Base-by-base conservation (phyloP, 1,140 invertebrate genomes). In the Metaphire vulgaris region DNA sequence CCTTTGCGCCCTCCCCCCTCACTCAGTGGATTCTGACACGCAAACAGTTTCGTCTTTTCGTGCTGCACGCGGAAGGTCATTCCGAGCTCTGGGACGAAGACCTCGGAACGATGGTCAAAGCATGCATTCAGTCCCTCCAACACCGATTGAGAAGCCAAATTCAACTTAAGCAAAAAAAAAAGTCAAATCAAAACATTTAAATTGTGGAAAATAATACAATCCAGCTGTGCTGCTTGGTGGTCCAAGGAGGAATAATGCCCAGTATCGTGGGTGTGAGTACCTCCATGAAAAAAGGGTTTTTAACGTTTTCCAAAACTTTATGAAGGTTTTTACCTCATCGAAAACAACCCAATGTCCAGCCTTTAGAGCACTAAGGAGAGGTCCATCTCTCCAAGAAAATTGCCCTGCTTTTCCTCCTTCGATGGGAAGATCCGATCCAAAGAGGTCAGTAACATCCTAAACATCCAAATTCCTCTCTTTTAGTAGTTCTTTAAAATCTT, bases 101-200 rank as follows among this genome's bases (percentile, higher is more conserved):
- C 90, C 87, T 98, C 95, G 1, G 94, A 94, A 81, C 97, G 88
- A 85, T 99, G 98, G 89, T 99, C 98, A 21, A 99, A 89, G 84
- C 97, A 98, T 1, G 97, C 97, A 86, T 99, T 99, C 1, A 99
- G 88, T 33, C 97, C 97, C 89, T 99, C 98, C 0, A 99, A 87
- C 2, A 99, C 97, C 0, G 96, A 95, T 86, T 99, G 98, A 0
- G 96, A 97, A 0, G 98, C 97, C 76, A 99, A 88, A 89, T 99
- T 99, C 73, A 99, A 88, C 88, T 90, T 81, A 16, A 85, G 82
- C 64, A 78, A 16, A 69, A 67, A 56, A 56, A 56, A 56, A n/a
- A n/a, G n/a, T n/a, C n/a, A n/a, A n/a, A n/a, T n/a, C n/a, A n/a
- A n/a, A n/a, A n/a, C n/a, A n/a, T n/a, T n/a, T n/a, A n/a, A n/a